phyloP scores from a whole-genome alignment of 2,113 vertebrate species.

The Cyphomyrus discorhynchus region DNA sequence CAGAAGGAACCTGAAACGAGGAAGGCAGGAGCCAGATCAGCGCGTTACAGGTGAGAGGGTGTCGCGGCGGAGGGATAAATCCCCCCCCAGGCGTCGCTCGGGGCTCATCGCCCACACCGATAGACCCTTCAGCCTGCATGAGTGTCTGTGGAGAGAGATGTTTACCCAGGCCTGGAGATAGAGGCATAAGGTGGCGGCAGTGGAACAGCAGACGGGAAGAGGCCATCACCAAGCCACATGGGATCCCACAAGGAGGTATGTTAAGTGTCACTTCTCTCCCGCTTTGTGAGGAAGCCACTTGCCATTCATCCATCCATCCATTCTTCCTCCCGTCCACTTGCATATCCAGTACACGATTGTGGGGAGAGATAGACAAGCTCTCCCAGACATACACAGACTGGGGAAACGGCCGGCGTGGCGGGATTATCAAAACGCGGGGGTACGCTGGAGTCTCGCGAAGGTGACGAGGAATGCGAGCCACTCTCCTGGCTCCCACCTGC shows the following conservation, averaged over 20 bases:
- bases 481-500: background rate
- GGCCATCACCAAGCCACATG: background rate
- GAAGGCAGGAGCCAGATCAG: background rate
- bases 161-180: slow-evolving; percentile 1
- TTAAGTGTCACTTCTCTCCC: background rate
- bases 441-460: background rate
- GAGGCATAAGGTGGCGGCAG: background rate
- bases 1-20: background rate
- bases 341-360: background rate
- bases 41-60: background rate
- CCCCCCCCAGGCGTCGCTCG: too few species aligned
- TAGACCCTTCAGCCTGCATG: background rate
- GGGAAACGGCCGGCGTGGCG: background rate
- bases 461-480: background rate
- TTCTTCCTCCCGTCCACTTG: background rate
- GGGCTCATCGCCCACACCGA: background rate
- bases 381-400: background rate
- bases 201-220: background rate
- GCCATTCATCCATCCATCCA: background rate
- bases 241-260: background rate
- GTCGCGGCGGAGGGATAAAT: background rate
- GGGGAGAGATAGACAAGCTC: background rate
- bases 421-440: too few species aligned
- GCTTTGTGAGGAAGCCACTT: background rate
- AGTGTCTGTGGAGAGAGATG: background rate